Evolutionary conservation across 1,140 invertebrate genomes (phyloP), one percentile per base, ranked within the genome.

Genomic region (Limonius californicus): DNA sequence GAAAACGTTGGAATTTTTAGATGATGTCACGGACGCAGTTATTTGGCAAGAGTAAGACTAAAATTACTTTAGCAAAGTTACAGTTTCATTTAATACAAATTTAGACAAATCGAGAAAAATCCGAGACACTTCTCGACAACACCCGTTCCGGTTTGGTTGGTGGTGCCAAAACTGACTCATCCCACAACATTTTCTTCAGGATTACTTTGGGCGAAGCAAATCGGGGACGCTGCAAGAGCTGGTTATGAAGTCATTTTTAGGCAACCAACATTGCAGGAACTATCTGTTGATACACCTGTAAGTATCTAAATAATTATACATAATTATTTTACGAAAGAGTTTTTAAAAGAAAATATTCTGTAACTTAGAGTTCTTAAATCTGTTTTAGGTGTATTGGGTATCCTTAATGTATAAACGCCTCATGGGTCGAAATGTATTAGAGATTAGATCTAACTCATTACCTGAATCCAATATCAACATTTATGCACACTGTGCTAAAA

Each of bases 181-280:
- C 63, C 69, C 11, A 56, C 70, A 12, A 65, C 69, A 1, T 76
- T 75, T 62, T 27, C 39, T 18, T 73, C 70, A 0, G 67, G 67
- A 9, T 62, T 76, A 20, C 19, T 62, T 1, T 76, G 74, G 75
- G 72, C 70, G 11, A 60, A 69, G 47, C 45, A 73, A 62, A 67
- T 74, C 1, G 73, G 72, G 8, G 61, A 74, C 15, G 69, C 68
- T 11, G 71, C 73, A 7, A 66, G 56, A 47, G 56, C 63, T 8
- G 73, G 72, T 27, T 74, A 73, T 47, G 63, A 71, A 14, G 71
- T 74, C 2, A 67, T 76, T 27, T 74, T 75, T 18, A 68, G 72
- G 45, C 66, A 74, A 50, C 72, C 72, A 1, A 62, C 69, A 42
- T 27, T 73, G 7, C 0, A 27, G 9, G 23, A 27, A 27, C 23